Evolutionary conservation across 2,113 vertebrate genomes (phyloP).

Genomic region (Potamarius usumacintae): DNA sequence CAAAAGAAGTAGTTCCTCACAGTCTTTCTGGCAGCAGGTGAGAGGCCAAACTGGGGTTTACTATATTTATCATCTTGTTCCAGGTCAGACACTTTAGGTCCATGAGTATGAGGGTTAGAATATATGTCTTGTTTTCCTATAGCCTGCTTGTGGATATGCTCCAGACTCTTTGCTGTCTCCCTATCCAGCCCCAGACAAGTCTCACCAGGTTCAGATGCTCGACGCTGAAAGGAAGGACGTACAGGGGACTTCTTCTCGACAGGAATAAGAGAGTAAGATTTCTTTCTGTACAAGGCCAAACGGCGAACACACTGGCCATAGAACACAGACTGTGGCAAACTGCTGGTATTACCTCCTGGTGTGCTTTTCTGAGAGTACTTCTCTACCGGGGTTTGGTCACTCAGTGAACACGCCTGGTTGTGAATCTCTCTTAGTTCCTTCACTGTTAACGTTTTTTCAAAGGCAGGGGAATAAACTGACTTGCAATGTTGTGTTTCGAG

Average conservation of each 20-base stretch:
- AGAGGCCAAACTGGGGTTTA: slow-evolving; percentile 63
- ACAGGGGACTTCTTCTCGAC: slow-evolving; percentile 37
- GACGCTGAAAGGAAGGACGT: slow-evolving; percentile 40
- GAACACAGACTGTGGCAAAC: slow-evolving; percentile 57
- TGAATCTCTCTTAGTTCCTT: slow-evolving; percentile 51
- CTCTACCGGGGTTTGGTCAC: not conserved
- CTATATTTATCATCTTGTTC: slow-evolving; percentile 36
- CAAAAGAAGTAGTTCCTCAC: slow-evolving; percentile 67
- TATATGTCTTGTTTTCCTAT: slow-evolving; percentile 12
- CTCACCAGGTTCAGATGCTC: slow-evolving; percentile 58
- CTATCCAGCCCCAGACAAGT: slow-evolving; percentile 40
- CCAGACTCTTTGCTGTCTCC: slow-evolving; percentile 30
- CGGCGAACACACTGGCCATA: slow-evolving; percentile 54
- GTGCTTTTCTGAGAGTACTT: not conserved
- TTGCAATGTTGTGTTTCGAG: slow-evolving; percentile 52
- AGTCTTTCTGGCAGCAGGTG: slow-evolving; percentile 63
- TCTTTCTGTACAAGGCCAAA: slow-evolving; percentile 61
- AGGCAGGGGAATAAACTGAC: slow-evolving; percentile 47
- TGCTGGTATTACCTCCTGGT: slow-evolving; percentile 1
- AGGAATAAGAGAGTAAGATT: slow-evolving; percentile 50
- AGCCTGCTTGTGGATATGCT: slow-evolving; percentile 44
- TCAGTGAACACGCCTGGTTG: slow-evolving; percentile 28
- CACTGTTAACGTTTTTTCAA: slow-evolving; percentile 51
- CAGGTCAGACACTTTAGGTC: slow-evolving; percentile 55
- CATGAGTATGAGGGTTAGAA: slow-evolving; percentile 60